Evolutionary conservation across 2,113 vertebrate genomes (phyloP).

Genomic region (Ctenodactylus gundi): DNA sequence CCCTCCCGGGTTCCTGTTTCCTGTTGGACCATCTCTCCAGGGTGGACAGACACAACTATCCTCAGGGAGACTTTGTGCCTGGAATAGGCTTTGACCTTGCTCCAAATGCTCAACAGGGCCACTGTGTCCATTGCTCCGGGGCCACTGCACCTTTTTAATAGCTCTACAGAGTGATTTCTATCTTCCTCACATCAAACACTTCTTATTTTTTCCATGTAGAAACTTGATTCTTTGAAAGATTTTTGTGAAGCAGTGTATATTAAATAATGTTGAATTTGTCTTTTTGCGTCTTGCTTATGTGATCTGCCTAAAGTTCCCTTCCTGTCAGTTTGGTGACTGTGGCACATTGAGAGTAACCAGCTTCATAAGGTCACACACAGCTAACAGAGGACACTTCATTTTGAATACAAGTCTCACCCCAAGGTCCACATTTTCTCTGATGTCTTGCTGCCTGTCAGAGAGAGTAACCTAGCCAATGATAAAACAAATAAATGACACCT

Average conservation of each 20-base stretch:
- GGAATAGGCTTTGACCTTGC: neutral
- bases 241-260: neutral
- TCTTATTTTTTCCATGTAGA: neutral
- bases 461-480: neutral
- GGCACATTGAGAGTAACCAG: neutral
- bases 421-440: neutral
- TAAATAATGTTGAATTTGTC: neutral
- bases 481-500: neutral
- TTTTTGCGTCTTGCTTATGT: neutral
- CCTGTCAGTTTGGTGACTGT: neutral
- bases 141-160: neutral
- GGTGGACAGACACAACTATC: neutral
- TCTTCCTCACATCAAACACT: neutral
- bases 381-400: neutral
- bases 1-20: neutral
- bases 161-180: neutral
- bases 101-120: neutral
- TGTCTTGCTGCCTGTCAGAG: neutral
- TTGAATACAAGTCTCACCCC: neutral
- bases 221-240: conserved; percentile 9
- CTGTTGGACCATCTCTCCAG: accelerated
- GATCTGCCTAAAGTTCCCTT: neutral
- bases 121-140: neutral
- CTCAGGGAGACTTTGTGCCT: neutral
- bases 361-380: neutral